Evolutionary conservation across 2,113 vertebrate species (phyloP), one percentile per base, ranked within the genome.

Genomic region (Poeciliopsis prolifica): DNA sequence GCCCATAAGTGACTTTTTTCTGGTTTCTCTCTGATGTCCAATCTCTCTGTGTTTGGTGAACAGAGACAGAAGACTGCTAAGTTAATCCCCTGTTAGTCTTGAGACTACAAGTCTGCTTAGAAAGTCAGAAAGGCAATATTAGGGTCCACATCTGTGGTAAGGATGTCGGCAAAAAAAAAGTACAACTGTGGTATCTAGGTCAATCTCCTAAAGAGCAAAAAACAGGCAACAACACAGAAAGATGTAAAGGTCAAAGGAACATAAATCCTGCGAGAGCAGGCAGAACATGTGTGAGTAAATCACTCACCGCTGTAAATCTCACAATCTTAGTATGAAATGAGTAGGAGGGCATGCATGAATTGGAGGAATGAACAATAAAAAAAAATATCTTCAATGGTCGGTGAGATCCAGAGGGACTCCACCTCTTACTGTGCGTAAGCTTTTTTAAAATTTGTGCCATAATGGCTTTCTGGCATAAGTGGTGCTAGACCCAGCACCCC

Each of bases 371-470:
- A 75, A 77, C 60, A 79, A 65, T 58, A 58, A 33, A 74, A 77
- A 70, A n/a, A 33, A 74, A 75, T 70, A 35, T 64, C 65, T 67
- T 65, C 70, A 75, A 51, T 77, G 74, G 66, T 76, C 51, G 2
- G 42, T 17, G 10, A 54, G 70, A 68, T 48, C 84, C 78, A 62
- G 74, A 66, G 72, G 71, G 75, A 30, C 69, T n/a, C 64, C 37
- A 65, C 64, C 30, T 63, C 78, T 85, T 76, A 54, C 78, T 67
- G 44, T 65, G 67, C 80, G 75, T 83, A 87, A 90, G 83, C 83
- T 89, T 86, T 89, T 87, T 86, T 74, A 79, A 74, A 86, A 40
- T 79, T 87, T 85, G 69, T 75, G 58, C 70, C 65, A 61, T 87
- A 85, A 88, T 85, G 87, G 75, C 82, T 80, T 68, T 87, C 83